A percentile compares a stretch with the other conserved stretches of the same genome.
These are phyloP conservation scores for Cremastinae sp. DNA, from an alignment of 2,888 invertebrate genomes.

Conservation along the genomic window DNA sequence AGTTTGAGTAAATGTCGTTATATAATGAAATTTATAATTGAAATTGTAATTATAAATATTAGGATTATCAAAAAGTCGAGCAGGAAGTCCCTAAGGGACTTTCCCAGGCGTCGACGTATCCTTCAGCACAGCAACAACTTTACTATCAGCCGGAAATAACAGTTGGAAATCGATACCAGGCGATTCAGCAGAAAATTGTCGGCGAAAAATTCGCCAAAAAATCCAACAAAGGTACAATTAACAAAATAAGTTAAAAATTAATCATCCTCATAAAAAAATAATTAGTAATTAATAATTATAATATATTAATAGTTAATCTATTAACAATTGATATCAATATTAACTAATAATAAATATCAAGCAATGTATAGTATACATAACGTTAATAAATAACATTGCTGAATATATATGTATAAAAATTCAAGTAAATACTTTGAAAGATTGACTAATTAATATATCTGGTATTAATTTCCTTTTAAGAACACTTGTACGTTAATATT, in stretches of 20 bases:
- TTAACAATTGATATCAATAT: too few relatives aligned
- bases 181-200: slow-evolving; percentile 70
- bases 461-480: slow-evolving; percentile 60
- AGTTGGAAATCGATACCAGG: slow-evolving; percentile 74
- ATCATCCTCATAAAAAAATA: too few relatives aligned
- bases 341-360: too few relatives aligned
- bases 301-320: background rate
- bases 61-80: slow-evolving; percentile 62
- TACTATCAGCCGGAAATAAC: slow-evolving; percentile 72
- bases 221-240: slow-evolving; percentile 66
- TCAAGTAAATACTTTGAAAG: background rate
- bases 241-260: background rate
- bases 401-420: too few relatives aligned
- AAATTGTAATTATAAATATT: too few relatives aligned
- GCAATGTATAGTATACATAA: too few relatives aligned
- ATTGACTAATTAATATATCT: slow-evolving; percentile 1
- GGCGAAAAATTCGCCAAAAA: slow-evolving; percentile 70
- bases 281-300: slow-evolving; percentile 1
- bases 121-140: slow-evolving; percentile 63
- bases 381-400: too few relatives aligned
- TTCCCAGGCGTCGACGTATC: slow-evolving; percentile 56
- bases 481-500: slow-evolving; percentile 71
- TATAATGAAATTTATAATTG: too few relatives aligned
- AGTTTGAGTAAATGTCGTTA: too few relatives aligned
- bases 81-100: slow-evolving; percentile 53